phyloP scores from a whole-genome alignment of 2,888 invertebrate genomes.

The Melanotus villosus region DNA sequence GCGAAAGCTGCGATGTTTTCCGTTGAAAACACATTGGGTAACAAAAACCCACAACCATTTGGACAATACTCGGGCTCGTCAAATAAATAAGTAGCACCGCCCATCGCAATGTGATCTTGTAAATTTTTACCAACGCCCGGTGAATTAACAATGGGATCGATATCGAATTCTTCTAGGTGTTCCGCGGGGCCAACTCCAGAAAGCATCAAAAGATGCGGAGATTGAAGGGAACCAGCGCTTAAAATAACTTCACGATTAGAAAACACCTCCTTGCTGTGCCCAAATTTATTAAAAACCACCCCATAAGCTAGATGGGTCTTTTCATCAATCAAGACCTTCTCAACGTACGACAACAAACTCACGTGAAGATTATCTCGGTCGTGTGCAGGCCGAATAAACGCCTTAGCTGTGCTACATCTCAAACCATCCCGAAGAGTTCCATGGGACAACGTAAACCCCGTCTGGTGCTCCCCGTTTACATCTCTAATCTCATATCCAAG shows the following conservation, averaged over 20 bases:
- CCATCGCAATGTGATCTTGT: constrained; percentile 87
- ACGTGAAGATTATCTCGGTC: constrained; percentile 82
- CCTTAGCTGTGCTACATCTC: constrained; percentile 88
- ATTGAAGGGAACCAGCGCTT: constrained; percentile 87
- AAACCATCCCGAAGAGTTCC: constrained; percentile 85
- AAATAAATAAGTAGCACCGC: constrained; percentile 82
- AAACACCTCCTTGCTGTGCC: constrained; percentile 68
- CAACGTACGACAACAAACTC: constrained; percentile 77
- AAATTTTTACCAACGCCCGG: constrained; percentile 86
- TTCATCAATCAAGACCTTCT: constrained; percentile 76
- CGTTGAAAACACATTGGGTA: constrained; percentile 76
- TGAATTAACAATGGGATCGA: constrained; percentile 74
- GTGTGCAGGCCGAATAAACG: constrained; percentile 79
- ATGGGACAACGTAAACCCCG: constrained; percentile 83
- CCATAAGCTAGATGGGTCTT: constrained; percentile 76
- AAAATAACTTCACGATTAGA: constrained; percentile 86
- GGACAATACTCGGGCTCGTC: constrained; percentile 73
- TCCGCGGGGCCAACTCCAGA: constrained; percentile 84
- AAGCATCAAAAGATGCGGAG: constrained; percentile 89
- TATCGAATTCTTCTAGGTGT: constrained; percentile 74
- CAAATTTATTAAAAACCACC: constrained; percentile 73
- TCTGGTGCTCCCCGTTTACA: constrained; percentile 84
- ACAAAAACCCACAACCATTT: constrained; percentile 74
- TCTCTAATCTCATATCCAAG: constrained; percentile 80
- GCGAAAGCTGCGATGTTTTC: constrained; percentile 77